Evolutionary conservation across 2,888 invertebrate species (phyloP).

Genomic region (Lypha dubia): DNA sequence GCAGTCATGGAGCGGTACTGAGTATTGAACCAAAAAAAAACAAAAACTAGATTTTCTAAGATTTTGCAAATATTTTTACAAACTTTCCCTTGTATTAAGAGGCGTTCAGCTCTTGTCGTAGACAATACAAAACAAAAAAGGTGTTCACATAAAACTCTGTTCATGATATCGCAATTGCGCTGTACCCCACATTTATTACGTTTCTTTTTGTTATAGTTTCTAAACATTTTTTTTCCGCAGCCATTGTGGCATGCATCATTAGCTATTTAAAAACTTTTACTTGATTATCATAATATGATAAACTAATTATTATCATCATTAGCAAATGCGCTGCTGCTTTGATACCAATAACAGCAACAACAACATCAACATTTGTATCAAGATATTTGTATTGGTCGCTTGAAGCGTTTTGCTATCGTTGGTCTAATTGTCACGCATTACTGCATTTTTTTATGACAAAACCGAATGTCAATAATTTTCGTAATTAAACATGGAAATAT

Average conservation of each 20-base stretch:
- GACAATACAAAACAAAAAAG: not conserved
- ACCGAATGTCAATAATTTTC: constrained; percentile 71
- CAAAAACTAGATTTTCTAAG: too few species aligned
- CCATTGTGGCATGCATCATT: constrained; percentile 64
- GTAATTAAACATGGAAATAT: constrained; percentile 69
- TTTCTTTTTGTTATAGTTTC: constrained; percentile 23
- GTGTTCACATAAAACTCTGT: not conserved
- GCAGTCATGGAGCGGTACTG: too few species aligned
- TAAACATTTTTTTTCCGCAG: constrained; percentile 19
- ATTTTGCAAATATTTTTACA: too few species aligned
- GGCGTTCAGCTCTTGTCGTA: too few species aligned
- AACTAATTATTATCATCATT: constrained; percentile 54
- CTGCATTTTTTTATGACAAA: constrained; percentile 68
- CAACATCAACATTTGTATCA: not conserved
- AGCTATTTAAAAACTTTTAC: constrained; percentile 70
- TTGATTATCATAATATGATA: constrained; percentile 63
- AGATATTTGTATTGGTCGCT: constrained; percentile 11
- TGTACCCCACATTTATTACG: not conserved
- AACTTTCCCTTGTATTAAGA: too few species aligned
- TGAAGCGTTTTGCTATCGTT: constrained; percentile 24
- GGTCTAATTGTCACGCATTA: constrained; percentile 69
- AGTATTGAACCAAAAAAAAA: too few species aligned
- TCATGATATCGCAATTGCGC: not conserved
- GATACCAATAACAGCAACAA: not conserved
- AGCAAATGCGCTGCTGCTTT: constrained; percentile 37